Base-by-base conservation (phyloP, 2,797 vertebrate species). In the Cossypha heuglini region DNA sequence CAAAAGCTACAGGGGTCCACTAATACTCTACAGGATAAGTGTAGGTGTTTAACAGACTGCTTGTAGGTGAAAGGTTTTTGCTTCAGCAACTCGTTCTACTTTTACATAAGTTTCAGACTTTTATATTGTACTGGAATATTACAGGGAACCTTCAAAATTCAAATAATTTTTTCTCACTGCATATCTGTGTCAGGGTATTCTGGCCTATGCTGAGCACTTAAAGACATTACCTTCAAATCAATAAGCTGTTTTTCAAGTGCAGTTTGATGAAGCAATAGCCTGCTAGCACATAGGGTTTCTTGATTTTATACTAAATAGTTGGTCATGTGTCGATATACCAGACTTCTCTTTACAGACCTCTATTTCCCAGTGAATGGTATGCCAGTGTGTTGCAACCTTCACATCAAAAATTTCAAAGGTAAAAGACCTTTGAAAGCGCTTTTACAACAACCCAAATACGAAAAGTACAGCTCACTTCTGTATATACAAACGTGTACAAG, bases 21-120 rank as follows among this genome's bases (percentile, higher is more conserved):
- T 91, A 89, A 77, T 77, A 52, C 35, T 69, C 40, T 71, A 28
- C 63, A 64, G 69, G 69, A 20, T 62, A 81, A 92, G 57, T 76
- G 62, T 71, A 58, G 62, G 52, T 74, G 43, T 95, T 96, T 77
- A 84, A 77, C 42, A 75, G 48, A 26, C 61, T 94, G 25, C 59
- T 51, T 94, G 61, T 38, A 61, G 79, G 83, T 88, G 86, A 91
- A 75, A 93, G 54, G 17, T 42, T 95, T 93, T 93, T 75, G 42
- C 82, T 86, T 94, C 63, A 87, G 75, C 33, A 78, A 22, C 38
- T 81, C 25, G 1, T 87, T 59, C 16, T 46, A 72, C 12, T 94
- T 75, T 52, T 54, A 88, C 48, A 26, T 49, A 87, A 69, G 16
- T 84, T 83, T 46, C 52, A 73, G 31, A 18, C 46, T 85, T 81